These are phyloP conservation scores for Callimico goeldii DNA, from an alignment of 2,797 vertebrate genomes.

Conservation along the genomic window DNA sequence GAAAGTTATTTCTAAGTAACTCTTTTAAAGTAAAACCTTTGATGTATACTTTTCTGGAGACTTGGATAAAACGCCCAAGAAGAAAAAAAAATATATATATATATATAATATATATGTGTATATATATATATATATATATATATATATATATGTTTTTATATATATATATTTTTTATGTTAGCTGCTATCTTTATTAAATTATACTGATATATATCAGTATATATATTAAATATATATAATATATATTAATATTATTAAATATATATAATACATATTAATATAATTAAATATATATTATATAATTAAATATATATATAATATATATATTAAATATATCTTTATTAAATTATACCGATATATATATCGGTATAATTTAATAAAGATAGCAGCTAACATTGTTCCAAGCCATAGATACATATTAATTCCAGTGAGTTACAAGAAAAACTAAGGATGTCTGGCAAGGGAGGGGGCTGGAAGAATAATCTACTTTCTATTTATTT, in stretches of 20 bases:
- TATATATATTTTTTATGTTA: too few relatives aligned
- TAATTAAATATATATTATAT: background rate
- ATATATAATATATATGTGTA: too few relatives aligned
- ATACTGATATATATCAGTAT: too few relatives aligned
- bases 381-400: background rate
- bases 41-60: background rate
- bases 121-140: background rate
- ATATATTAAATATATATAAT: too few relatives aligned
- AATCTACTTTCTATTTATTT: background rate
- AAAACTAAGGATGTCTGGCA: background rate
- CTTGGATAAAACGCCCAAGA: conserved; percentile 1
- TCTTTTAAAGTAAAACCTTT: background rate
- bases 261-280: background rate
- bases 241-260: too few relatives aligned
- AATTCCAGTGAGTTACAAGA: background rate
- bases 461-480: background rate
- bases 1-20: background rate
- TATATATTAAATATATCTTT: too few relatives aligned
- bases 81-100: background rate
- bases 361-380: background rate
- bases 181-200: too few relatives aligned
- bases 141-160: too few relatives aligned
- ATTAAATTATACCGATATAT: too few relatives aligned
- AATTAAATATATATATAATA: background rate
- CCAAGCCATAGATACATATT: background rate